Base-by-base conservation (phyloP, 2,888 invertebrate genomes). In the Brassicogethes aeneus region DNA sequence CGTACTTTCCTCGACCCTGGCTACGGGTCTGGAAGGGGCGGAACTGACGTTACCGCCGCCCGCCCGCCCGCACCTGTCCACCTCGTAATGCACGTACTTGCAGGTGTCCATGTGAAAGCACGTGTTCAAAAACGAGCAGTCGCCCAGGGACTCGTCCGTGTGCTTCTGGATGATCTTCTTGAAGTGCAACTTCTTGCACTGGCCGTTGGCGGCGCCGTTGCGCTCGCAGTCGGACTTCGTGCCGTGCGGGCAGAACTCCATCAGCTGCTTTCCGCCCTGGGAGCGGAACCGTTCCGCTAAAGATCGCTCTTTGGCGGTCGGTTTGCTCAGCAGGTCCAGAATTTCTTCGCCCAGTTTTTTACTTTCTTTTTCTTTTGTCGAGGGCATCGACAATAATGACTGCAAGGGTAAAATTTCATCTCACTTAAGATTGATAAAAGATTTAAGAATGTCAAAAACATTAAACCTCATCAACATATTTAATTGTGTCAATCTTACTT, bases 41-140 rank as follows among this genome's bases (percentile, higher is more conserved):
- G 53, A 47, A 34, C 54, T 58, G 37, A 58, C 43, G 1, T 53
- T 44, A 8, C 70, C 48, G 15, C 71, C 66, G 54, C 65, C 70
- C n/a, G 61, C 64, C 40, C 71, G 71, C 15, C 77, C 77, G 1
- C 75, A 72, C 47, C 83, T 81, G 62, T 96, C 95, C 0, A 97
- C 95, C 71, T 96, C 92, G 60, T 97, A 97, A 66, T 97, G 96
- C 0, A 97, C 95, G 62, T 95, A 95, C 70, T 95, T 95, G 80
- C 96, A 97, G 30, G 90, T 92, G 53, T 96, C 95, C 95, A 97
- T 96, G 63, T 97, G 96, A 64, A 97, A 97, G 66, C 96, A 97
- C 0, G 96, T 97, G 66, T 97, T 97, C 2, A 97, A 74, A 66
- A 97, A 97, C 13, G 95, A 95, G 64, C 96, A 97, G 66, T 97